Evolutionary conservation across 2,888 invertebrate species (phyloP).

Genomic region (Monoplex corrugatus): DNA sequence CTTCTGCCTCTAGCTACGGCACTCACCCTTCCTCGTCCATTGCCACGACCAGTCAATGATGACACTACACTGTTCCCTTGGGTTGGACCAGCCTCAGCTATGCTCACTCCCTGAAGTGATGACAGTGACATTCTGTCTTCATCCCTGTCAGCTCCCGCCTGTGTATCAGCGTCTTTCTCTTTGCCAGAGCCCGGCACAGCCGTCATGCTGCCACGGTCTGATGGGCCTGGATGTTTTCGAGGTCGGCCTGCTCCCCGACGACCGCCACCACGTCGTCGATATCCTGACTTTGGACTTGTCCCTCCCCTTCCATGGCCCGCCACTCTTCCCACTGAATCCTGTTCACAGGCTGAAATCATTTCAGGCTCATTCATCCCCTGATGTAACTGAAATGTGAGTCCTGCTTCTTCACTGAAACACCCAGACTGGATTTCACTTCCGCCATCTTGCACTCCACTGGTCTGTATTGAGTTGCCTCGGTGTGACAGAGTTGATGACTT

Average conservation of each 20-base stretch:
- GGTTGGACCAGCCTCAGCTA: neutral
- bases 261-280: neutral
- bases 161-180: neutral
- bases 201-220: neutral
- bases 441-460: neutral
- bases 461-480: too few species aligned
- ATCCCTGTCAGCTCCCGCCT: neutral
- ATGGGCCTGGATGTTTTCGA: neutral
- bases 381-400: too few species aligned
- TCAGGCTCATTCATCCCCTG: too few species aligned
- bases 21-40: neutral
- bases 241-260: conserved; percentile 19
- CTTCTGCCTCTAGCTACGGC: neutral
- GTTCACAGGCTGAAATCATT: neutral
- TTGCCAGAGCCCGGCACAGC: too few species aligned
- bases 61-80: neutral
- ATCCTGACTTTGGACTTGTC: neutral
- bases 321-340: neutral
- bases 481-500: neutral
- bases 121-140: neutral
- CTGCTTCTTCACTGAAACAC: neutral
- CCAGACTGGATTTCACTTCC: too few species aligned
- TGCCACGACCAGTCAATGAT: neutral
- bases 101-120: neutral
- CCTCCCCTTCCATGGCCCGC: neutral